A percentile compares a stretch with the other conserved stretches of the same genome.
Conservation (phyloP, 2,113 vertebrate species). For the Puma concolor region DNA sequence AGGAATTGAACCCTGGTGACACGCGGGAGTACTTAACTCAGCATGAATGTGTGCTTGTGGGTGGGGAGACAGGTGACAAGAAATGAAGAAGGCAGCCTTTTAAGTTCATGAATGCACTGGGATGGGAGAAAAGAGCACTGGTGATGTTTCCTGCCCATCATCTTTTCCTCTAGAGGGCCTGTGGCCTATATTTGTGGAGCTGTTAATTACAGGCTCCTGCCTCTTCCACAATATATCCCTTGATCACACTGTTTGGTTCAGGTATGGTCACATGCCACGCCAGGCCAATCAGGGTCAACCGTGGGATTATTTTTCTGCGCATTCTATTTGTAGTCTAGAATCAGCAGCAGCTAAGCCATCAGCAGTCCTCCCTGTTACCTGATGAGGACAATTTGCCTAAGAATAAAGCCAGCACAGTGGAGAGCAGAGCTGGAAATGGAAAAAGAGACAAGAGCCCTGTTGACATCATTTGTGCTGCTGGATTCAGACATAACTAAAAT, state of each 20-base stretch:
- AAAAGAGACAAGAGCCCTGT: background rate
- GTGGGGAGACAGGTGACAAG: background rate
- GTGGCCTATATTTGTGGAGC: background rate
- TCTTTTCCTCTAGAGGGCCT: background rate
- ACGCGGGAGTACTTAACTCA: background rate
- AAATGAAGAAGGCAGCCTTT: background rate
- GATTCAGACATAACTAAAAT: background rate
- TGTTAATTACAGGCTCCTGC: background rate
- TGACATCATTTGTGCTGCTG: background rate
- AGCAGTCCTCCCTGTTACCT: background rate
- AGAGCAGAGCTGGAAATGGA: background rate
- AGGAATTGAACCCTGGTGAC: background rate
- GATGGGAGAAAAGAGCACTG: background rate
- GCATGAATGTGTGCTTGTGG: background rate
- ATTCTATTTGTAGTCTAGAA: background rate
- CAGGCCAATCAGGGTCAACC: background rate
- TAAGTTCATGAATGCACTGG: background rate
- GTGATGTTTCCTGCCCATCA: background rate
- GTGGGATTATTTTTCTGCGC: background rate
- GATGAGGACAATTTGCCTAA: background rate
- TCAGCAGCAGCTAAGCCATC: background rate
- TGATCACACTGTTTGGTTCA: background rate
- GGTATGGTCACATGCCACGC: background rate
- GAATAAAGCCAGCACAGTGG: background rate
- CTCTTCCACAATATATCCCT: background rate